Percentiles rank a stretch among this genome's conserved stretches.
These are phyloP conservation scores for Drosophila merina DNA, from an alignment of 2,888 invertebrate genomes.

Conservation along the genomic window DNA sequence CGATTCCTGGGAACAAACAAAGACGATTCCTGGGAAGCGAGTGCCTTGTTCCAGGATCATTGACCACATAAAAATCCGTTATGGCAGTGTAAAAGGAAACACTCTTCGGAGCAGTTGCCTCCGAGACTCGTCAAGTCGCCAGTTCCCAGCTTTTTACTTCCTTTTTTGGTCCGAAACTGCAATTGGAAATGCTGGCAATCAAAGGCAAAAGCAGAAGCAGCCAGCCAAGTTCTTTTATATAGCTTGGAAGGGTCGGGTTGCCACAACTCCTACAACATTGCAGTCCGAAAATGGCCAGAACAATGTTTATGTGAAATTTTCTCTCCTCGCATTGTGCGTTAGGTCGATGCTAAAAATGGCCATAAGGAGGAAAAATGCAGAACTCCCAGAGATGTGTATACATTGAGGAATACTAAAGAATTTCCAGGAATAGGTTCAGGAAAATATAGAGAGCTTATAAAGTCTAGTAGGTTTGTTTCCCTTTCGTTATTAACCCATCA, in stretches of 20 bases:
- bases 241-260: constrained; percentile 13
- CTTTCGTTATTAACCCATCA: neutral
- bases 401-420: neutral
- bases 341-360: constrained; percentile 53
- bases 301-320: constrained; percentile 60
- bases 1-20: constrained; percentile 23
- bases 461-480: neutral
- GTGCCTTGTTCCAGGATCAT: constrained; percentile 64
- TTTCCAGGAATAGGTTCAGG: neutral
- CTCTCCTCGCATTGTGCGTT: constrained; percentile 57
- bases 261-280: constrained; percentile 37
- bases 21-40: constrained; percentile 43
- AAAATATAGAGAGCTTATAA: neutral
- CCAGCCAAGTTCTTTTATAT: constrained; percentile 29
- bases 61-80: constrained; percentile 77
- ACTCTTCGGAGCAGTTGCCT: constrained; percentile 5
- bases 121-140: neutral
- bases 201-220: constrained; percentile 2
- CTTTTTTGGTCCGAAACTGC: constrained; percentile 60
- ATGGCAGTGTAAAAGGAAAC: constrained; percentile 41
- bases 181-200: constrained; percentile 47
- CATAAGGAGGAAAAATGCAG: constrained; percentile 9
- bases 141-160: constrained; percentile 62
- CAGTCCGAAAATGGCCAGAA: constrained; percentile 64
- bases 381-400: neutral